Percentiles rank a stretch among this genome's conserved stretches.
Evolutionary conservation across 2,113 vertebrate species (phyloP).

Genomic region (Sander vitreus): DNA sequence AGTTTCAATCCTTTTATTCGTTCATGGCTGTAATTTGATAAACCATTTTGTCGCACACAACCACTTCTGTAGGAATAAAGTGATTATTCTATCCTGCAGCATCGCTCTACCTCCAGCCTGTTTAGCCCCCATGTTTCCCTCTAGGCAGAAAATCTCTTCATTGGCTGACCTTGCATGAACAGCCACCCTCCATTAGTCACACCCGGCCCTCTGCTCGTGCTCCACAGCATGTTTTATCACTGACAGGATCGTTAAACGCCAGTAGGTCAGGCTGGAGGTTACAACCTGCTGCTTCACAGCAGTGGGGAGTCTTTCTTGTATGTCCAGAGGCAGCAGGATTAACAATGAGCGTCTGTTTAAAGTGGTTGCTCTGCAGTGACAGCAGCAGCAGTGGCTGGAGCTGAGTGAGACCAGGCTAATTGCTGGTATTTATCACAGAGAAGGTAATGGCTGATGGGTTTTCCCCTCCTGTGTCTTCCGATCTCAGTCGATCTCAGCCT

Average conservation of each 20-base stretch:
- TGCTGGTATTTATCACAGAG: slow-evolving; percentile 60
- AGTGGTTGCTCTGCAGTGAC: slow-evolving; percentile 35
- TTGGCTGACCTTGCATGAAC: slow-evolving; percentile 52
- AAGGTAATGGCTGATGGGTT: slow-evolving; percentile 25
- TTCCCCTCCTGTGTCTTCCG: slow-evolving; percentile 6
- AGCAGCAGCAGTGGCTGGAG: slow-evolving; percentile 23
- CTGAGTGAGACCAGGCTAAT: slow-evolving; percentile 48
- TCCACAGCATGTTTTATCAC: slow-evolving; percentile 53
- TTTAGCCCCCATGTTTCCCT: background rate
- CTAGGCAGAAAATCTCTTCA: slow-evolving; percentile 18
- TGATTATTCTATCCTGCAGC: background rate
- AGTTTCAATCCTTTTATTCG: background rate
- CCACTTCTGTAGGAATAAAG: background rate
- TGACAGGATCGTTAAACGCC: slow-evolving; percentile 28
- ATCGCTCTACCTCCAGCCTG: slow-evolving; percentile 8
- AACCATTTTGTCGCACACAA: background rate
- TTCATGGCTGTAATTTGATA: background rate
- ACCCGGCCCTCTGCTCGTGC: slow-evolving; percentile 18
- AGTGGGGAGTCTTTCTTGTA: slow-evolving; percentile 11
- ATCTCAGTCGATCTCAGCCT: background rate
- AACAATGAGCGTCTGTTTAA: slow-evolving; percentile 56
- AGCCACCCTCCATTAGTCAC: slow-evolving; percentile 46
- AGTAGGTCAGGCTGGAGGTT: slow-evolving; percentile 25
- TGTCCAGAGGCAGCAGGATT: slow-evolving; percentile 48
- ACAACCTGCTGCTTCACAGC: slow-evolving; percentile 43